A percentile compares a stretch with the other conserved stretches of the same genome.
Conservation (phyloP, 1,140 invertebrate species). For the Armadillidium nasatum region DNA sequence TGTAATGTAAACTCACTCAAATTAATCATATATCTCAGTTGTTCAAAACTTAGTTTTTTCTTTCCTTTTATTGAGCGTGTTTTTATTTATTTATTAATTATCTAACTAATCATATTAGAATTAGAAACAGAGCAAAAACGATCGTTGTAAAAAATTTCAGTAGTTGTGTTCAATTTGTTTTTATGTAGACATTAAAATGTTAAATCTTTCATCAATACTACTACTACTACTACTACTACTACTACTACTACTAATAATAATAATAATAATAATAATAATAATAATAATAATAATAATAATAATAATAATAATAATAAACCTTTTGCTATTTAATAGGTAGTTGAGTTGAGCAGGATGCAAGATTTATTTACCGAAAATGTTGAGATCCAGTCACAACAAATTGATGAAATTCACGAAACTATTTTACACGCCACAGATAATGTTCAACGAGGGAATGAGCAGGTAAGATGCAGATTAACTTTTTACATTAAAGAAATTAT, state of each 20-base stretch:
- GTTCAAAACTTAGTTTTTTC: too few species aligned
- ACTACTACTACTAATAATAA: too few species aligned
- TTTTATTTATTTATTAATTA: too few species aligned
- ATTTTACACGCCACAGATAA: slow-evolving; percentile 90
- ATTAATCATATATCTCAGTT: too few species aligned
- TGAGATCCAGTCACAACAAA: slow-evolving; percentile 85
- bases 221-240: not conserved
- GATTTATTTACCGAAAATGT: slow-evolving; percentile 96
- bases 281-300: not conserved
- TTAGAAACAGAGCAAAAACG: too few species aligned
- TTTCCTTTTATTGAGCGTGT: too few species aligned
- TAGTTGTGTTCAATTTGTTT: not conserved
- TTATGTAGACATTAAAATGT: not conserved
- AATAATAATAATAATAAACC: too few species aligned
- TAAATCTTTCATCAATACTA: not conserved
- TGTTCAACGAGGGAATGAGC: slow-evolving; percentile 92
- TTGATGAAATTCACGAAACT: slow-evolving; percentile 79
- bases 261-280: not conserved
- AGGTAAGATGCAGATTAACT: too few species aligned
- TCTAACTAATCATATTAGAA: too few species aligned
- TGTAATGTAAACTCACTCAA: too few species aligned
- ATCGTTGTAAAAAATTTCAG: not conserved
- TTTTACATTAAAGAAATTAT: too few species aligned
- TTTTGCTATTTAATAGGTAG: slow-evolving; percentile 69
- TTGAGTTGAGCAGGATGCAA: slow-evolving; percentile 93